Conservation (phyloP, 1,140 invertebrate genomes). For the Zeugodacus cucurbitae region DNA sequence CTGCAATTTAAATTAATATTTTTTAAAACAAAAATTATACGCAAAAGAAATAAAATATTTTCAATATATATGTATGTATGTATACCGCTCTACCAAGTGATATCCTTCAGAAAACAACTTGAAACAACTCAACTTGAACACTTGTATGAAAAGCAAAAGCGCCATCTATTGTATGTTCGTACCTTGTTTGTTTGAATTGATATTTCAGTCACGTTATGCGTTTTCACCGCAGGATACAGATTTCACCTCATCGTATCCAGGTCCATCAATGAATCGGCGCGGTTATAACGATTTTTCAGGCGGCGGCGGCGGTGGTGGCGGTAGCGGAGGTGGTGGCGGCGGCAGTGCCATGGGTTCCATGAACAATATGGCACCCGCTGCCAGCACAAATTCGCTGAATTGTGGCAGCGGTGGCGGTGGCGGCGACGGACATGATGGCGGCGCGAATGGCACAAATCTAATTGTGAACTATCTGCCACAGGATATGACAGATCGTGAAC, state of each 20-base stretch:
- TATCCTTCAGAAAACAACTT: slow-evolving; percentile 27
- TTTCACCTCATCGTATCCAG: slow-evolving; percentile 62
- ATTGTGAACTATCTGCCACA: slow-evolving; percentile 97
- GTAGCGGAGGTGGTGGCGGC: slow-evolving; percentile 56
- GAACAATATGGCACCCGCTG: slow-evolving; percentile 60
- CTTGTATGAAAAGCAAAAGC: slow-evolving; percentile 46
- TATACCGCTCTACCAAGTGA: neutral
- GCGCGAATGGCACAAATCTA: slow-evolving; percentile 76
- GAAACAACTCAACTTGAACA: slow-evolving; percentile 31
- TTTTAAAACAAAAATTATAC: neutral
- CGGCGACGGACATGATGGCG: slow-evolving; percentile 56
- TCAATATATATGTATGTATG: neutral
- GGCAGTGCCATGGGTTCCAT: slow-evolving; percentile 59
- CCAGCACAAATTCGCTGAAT: slow-evolving; percentile 64
- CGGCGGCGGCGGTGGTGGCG: slow-evolving; percentile 54
- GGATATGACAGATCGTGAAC: slow-evolving; percentile 89
- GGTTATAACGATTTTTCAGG: slow-evolving; percentile 62
- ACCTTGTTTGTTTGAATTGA: slow-evolving; percentile 50
- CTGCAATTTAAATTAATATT: neutral
- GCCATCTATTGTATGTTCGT: slow-evolving; percentile 44
- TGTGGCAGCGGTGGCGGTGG: slow-evolving; percentile 50
- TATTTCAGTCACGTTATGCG: slow-evolving; percentile 66
- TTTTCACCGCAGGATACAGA: slow-evolving; percentile 67
- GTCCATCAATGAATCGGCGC: slow-evolving; percentile 54
- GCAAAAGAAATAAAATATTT: slow-evolving; percentile 25